Evolutionary conservation across 2,113 vertebrate species (phyloP).

Genomic region (Microcebus lehilahytsara): DNA sequence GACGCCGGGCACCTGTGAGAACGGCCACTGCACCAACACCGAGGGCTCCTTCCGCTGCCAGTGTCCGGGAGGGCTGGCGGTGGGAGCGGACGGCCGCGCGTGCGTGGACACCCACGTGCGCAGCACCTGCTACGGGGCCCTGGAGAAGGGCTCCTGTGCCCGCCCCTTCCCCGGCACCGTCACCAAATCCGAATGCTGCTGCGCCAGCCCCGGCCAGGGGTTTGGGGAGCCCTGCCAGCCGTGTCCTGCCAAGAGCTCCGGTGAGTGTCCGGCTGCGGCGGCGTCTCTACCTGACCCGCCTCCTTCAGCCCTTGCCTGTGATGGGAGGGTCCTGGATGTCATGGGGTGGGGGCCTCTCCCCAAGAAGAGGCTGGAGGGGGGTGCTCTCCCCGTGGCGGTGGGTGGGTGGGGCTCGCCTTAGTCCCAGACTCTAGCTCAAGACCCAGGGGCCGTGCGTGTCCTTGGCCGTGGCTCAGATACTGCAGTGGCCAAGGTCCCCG

Average conservation of each 20-base stretch:
- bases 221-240: conserved; percentile 94
- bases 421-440: background rate
- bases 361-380: background rate
- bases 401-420: background rate
- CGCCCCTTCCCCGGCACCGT: conserved; percentile 90
- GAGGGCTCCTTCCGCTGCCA: conserved; percentile 95
- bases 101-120: conserved; percentile 95
- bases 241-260: conserved; percentile 92
- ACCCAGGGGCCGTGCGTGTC: background rate
- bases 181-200: conserved; percentile 96
- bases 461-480: background rate
- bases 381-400: no score
- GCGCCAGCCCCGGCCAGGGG: conserved; percentile 91
- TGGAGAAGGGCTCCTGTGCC: conserved; percentile 91
- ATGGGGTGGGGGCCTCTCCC: background rate
- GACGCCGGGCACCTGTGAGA: conserved; percentile 94
- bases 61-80: conserved; percentile 90
- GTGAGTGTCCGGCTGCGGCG: conserved; percentile 71
- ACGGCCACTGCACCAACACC: conserved; percentile 92
- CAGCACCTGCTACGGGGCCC: conserved; percentile 92
- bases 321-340: background rate
- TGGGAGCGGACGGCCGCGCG: conserved; percentile 89
- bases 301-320: background rate
- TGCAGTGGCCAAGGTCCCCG: no score
- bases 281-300: no score